Conservation (phyloP, 2,113 vertebrate genomes). For the Crocuta crocuta region DNA sequence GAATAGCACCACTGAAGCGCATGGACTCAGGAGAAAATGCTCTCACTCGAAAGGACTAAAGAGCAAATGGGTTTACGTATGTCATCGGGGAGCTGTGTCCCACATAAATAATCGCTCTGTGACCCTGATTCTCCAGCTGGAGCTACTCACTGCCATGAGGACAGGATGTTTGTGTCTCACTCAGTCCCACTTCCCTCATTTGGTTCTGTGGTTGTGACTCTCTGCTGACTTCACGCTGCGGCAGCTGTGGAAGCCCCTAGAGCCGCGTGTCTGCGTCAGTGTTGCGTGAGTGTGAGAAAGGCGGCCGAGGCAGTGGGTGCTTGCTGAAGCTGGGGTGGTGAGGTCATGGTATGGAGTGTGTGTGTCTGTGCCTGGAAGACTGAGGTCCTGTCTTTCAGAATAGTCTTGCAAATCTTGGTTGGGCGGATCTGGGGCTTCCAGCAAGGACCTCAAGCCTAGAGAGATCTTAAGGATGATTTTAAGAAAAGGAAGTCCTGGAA, state of each 20-base stretch:
- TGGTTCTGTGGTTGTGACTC: conserved; percentile 4
- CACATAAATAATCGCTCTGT: conserved; percentile 28
- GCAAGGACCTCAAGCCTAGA: background rate
- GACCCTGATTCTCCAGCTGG: conserved; percentile 27
- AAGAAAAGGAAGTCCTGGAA: background rate
- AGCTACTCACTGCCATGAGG: conserved; percentile 53
- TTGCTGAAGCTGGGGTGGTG: background rate
- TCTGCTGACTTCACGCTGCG: background rate
- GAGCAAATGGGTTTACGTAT: background rate
- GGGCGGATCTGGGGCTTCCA: background rate
- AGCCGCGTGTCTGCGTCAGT: background rate
- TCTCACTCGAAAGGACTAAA: background rate
- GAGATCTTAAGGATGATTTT: background rate
- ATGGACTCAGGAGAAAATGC: conserved; percentile 3
- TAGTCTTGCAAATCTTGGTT: background rate
- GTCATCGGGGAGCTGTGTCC: background rate
- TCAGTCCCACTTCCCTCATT: conserved; percentile 59
- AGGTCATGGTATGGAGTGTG: background rate
- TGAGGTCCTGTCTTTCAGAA: background rate
- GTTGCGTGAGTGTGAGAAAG: background rate
- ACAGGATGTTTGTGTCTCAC: conserved; percentile 74
- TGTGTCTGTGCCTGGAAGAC: background rate
- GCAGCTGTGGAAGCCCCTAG: background rate
- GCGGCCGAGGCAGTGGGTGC: background rate
- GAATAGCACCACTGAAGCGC: background rate